Evolutionary conservation across 2,888 invertebrate species (phyloP).

Genomic region (Graphium colonna): DNA sequence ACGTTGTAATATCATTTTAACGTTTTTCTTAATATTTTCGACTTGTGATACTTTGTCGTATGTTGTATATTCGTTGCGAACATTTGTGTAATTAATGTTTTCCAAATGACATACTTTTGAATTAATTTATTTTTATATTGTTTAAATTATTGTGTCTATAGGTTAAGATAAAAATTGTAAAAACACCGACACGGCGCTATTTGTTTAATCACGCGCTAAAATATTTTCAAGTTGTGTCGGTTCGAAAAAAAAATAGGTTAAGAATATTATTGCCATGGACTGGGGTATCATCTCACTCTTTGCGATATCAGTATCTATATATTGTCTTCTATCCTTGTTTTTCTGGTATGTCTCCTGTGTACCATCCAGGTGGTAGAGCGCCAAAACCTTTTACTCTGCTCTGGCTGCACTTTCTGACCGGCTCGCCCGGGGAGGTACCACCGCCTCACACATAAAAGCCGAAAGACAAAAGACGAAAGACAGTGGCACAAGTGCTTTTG

Average conservation of each 20-base stretch:
- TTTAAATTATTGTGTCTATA: neutral
- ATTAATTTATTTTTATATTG: neutral
- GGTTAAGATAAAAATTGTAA: neutral
- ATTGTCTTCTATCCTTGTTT: neutral
- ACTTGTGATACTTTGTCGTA: neutral
- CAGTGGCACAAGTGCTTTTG: too few relatives aligned
- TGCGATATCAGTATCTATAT: neutral
- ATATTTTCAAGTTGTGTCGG: neutral
- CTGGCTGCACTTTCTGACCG: neutral
- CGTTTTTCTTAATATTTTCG: neutral
- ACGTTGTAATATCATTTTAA: neutral
- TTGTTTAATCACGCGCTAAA: neutral
- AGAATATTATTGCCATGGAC: neutral
- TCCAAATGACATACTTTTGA: too few relatives aligned
- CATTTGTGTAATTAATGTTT: too few relatives aligned
- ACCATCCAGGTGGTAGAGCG: too few relatives aligned
- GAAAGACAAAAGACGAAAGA: too few relatives aligned
- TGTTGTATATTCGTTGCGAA: neutral
- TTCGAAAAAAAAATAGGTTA: neutral
- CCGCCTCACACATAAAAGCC: neutral
- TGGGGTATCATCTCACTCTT: neutral
- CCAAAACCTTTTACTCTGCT: too few relatives aligned
- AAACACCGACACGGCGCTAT: neutral
- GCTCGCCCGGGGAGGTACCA: too few relatives aligned
- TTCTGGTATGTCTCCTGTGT: neutral